Base-by-base conservation (phyloP, 2,888 invertebrate genomes). In the Drosophila neotestacea region DNA sequence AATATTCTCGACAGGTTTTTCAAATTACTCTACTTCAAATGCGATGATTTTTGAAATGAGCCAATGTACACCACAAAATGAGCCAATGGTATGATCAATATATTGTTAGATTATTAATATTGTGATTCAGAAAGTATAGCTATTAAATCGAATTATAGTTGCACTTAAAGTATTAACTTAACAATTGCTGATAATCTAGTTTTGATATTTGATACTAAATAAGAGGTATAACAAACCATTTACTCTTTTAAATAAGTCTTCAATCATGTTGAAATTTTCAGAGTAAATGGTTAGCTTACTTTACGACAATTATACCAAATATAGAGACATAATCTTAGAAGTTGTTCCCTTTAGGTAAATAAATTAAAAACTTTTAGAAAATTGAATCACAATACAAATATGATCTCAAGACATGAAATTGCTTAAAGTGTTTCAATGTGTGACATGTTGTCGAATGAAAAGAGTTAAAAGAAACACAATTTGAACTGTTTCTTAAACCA, bases 31-130 rank as follows among this genome's bases (percentile, higher is more conserved):
- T 79, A 77, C 66, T 70, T 70, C 44, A 63, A 67, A 38, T 52
- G 55, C 30, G 54, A 54, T 69, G 77, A 72, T 27, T 56, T 56
- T 44, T 39, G 42, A 51, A 63, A 65, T 73, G 76, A 65, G 77
- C 77, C 75, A 77, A 76, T 77, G 64, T 77, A 76, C 73, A 68
- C 56, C 50, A 62, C 11, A 44, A 69, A 64, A 44, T 72, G 55
- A 55, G 48, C 56, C 63, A 58, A 75, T 75, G 63, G 47, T 22
- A 38, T 28, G 4, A 22, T 46, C 11, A 51, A 13, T 28, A 13
- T n/a, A 47, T 46, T 10, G 7, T 16, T 16, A 36, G 32, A 16
- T 46, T 39, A n/a, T 13, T 68, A 51, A 56, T 50, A 4, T 36
- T 55, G 41, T 34, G 38, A 32, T 4, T 10, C 9, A 3, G 22